These are phyloP conservation scores for Ferdinandea cuprea DNA, from an alignment of 2,888 invertebrate species.

Conservation along the genomic window DNA sequence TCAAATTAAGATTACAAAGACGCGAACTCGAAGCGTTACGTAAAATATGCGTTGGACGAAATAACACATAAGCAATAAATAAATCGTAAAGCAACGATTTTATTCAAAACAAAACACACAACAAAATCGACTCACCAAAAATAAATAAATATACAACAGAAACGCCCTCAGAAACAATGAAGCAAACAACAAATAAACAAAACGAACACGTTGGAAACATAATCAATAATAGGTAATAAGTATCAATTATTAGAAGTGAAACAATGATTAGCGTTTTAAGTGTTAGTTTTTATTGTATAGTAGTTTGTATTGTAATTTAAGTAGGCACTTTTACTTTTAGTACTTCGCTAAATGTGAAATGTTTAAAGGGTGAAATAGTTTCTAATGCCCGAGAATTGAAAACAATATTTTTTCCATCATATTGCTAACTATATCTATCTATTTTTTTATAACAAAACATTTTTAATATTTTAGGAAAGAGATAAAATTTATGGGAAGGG, in stretches of 20 bases:
- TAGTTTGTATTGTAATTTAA: conserved; percentile 26
- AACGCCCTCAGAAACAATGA: conserved; percentile 27
- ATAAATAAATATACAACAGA: conserved; percentile 16
- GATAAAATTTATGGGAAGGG: no score
- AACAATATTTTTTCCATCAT: neutral
- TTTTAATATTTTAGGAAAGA: no score
- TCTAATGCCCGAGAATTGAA: neutral
- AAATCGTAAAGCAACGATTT: conserved; percentile 37
- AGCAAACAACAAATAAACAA: conserved; percentile 26
- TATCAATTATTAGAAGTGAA: conserved; percentile 8
- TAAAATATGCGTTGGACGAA: conserved; percentile 79
- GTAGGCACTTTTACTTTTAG: conserved; percentile 4
- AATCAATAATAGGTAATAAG: conserved; percentile 56
- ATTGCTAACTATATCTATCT: no score
- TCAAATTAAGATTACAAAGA: conserved; percentile 88
- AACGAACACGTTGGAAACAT: conserved; percentile 46
- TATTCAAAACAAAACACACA: neutral
- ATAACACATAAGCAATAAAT: conserved; percentile 77
- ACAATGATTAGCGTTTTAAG: conserved; percentile 29
- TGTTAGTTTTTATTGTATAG: conserved; percentile 22
- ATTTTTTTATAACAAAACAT: no score
- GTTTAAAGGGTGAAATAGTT: neutral
- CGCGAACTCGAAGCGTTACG: conserved; percentile 81
- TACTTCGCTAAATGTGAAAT: conserved; percentile 3
- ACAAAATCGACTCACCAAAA: conserved; percentile 49